Percentiles rank a stretch among this genome's conserved stretches.
Evolutionary conservation across 2,797 vertebrate species (phyloP).

Genomic region (Alfaro cultratus): DNA sequence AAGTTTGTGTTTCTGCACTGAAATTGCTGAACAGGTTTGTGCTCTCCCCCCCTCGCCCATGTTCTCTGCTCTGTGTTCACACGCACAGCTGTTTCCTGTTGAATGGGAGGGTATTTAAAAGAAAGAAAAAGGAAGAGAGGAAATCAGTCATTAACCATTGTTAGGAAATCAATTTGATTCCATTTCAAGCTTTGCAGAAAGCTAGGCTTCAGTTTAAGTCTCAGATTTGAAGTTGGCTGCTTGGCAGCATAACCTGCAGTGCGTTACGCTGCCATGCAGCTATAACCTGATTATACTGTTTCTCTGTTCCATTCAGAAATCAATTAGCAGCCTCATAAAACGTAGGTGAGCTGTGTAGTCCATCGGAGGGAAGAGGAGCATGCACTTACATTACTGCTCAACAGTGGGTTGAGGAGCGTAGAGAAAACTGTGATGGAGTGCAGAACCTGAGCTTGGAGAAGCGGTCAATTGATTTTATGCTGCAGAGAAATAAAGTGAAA

Average conservation of each 20-base stretch:
- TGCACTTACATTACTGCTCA: conserved; percentile 23
- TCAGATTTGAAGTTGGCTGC: neutral
- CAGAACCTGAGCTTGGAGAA: conserved; percentile 21
- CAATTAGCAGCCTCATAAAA: conserved; percentile 50
- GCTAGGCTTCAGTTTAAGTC: neutral
- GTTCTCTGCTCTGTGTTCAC: conserved; percentile 64
- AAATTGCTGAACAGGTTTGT: conserved; percentile 37
- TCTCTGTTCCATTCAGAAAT: conserved; percentile 35
- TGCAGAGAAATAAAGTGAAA: conserved; percentile 6
- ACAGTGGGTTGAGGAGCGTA: neutral
- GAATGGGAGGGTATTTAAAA: conserved; percentile 36
- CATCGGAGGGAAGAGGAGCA: conserved; percentile 19
- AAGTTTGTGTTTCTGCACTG: conserved; percentile 20
- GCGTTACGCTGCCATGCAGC: neutral
- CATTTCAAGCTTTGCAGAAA: conserved; percentile 7
- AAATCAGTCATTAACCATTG: conserved; percentile 41
- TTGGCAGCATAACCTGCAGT: neutral
- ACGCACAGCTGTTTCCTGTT: conserved; percentile 79
- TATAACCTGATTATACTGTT: conserved; percentile 8
- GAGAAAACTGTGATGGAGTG: conserved; percentile 16
- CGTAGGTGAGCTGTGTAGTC: conserved; percentile 24
- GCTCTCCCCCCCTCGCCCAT: conserved; percentile 62
- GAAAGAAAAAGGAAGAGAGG: conserved; percentile 23
- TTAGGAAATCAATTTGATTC: conserved; percentile 21
- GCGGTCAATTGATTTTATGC: conserved; percentile 17